Evolutionary conservation across 2,113 vertebrate species (phyloP).

Genomic region (Rhegmatorhina hoffmannsi): DNA sequence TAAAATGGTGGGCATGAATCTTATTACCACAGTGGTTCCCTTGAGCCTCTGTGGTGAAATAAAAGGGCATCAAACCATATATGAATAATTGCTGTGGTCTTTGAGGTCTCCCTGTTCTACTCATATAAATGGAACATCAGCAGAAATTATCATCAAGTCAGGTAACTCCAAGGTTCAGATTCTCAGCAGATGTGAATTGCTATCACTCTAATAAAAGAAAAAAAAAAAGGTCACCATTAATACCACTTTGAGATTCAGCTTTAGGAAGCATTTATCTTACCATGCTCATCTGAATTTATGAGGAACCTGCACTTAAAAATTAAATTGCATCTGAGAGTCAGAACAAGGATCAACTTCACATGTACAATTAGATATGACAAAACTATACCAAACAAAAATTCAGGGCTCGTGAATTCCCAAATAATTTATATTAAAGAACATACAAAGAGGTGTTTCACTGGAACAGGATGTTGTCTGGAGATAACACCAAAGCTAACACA

Average conservation of each 20-base stretch:
- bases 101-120: neutral
- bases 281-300: neutral
- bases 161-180: neutral
- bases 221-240: neutral
- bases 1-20: slow-evolving; percentile 6
- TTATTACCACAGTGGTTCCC: neutral
- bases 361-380: slow-evolving; percentile 16
- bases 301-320: slow-evolving; percentile 13
- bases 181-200: neutral
- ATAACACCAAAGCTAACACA: neutral
- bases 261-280: neutral
- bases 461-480: neutral
- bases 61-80: neutral
- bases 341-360: neutral
- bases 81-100: neutral
- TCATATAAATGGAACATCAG: slow-evolving; percentile 2
- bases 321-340: neutral
- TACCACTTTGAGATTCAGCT: neutral
- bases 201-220: neutral
- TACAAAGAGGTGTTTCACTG: neutral
- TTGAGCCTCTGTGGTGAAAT: neutral
- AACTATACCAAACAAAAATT: neutral
- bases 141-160: neutral
- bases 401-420: neutral
- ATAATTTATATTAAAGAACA: neutral